Evolutionary conservation across 2,888 invertebrate species (phyloP), one percentile per base, ranked within the genome.

Genomic region (Cheilosia impressa): DNA sequence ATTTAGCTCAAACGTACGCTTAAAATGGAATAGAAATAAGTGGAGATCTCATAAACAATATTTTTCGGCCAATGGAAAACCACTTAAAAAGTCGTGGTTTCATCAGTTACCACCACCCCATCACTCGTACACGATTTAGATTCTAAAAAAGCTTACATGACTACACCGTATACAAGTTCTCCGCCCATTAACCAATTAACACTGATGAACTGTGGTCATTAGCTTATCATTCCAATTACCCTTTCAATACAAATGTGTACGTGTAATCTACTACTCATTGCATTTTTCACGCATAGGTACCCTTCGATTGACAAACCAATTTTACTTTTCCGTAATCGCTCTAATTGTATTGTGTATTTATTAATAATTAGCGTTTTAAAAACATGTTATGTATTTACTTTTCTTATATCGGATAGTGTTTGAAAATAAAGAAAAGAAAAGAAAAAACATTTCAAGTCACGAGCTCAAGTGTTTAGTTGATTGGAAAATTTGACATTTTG

Each of bases 401-500:
- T 58, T 55, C 10, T 57, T 17, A 13, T 27, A 19, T 38, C 3
- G 7, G 9, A 7, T n/a, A 13, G 19, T 10, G 4, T 63, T 53
- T 43, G 41, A 27, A 27, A 27, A 27, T 22, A 27, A 27, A 6
- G 1, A 27, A n/a, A 24, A 17, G 4, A 47, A 17, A 27, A 34
- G 17, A 17, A 27, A 34, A 24, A 19, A 43, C n/a, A 34, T 47
- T 57, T 15, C 50, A 5, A 50, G 53, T 68, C 53, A 68, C 76
- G 60, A 60, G 68, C n/a, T 34, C 41, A 15, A 41, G 38, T 10
- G 27, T 43, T 45, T 45, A 41, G 38, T 15, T 27, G 27, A 73
- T 27, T 27, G 9, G 17, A 22, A 68, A 60, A 60, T 77, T 69
- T 53, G 77, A 62, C 9, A 53, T 38, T 60, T 27, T 68, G 77